These are phyloP conservation scores for Ennomos erosarius DNA, from an alignment of 2,888 invertebrate species.

Conservation along the genomic window DNA sequence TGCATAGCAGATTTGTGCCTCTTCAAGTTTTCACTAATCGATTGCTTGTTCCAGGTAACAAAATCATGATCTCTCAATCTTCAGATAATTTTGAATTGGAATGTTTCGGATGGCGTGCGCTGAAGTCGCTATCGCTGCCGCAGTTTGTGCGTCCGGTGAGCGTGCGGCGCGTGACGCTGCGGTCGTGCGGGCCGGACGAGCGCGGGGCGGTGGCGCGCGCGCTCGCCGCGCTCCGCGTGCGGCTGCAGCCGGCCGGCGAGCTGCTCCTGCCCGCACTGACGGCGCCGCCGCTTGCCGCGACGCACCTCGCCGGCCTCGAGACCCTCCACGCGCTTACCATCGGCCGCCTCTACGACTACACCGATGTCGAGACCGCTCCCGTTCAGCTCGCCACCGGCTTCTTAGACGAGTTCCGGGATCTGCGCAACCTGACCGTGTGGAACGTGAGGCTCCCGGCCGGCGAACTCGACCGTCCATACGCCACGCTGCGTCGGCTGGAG, in stretches of 20 bases:
- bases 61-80: too few species aligned
- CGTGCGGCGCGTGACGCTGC: slow-evolving; percentile 7
- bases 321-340: not conserved
- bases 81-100: not conserved
- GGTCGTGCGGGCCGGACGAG: slow-evolving; percentile 16
- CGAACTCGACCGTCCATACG: slow-evolving; percentile 86
- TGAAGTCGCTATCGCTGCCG: slow-evolving; percentile 3
- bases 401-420: slow-evolving; percentile 10
- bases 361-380: not conserved
- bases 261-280: slow-evolving; percentile 6
- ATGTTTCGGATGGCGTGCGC: not conserved
- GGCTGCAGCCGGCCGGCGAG: slow-evolving; percentile 2
- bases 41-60: too few species aligned
- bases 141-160: not conserved
- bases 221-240: slow-evolving; percentile 26
- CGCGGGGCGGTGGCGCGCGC: slow-evolving; percentile 11
- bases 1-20: too few species aligned
- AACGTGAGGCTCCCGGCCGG: slow-evolving; percentile 5
- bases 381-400: slow-evolving; percentile 10
- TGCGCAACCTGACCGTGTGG: slow-evolving; percentile 15
- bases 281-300: slow-evolving; percentile 15
- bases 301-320: slow-evolving; percentile 22
- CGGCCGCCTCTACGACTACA: not conserved
- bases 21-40: too few species aligned
- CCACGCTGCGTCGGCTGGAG: slow-evolving; percentile 83